Base-by-base conservation (phyloP, 2,888 invertebrate species). In the Scaptomyza caliginosa region DNA sequence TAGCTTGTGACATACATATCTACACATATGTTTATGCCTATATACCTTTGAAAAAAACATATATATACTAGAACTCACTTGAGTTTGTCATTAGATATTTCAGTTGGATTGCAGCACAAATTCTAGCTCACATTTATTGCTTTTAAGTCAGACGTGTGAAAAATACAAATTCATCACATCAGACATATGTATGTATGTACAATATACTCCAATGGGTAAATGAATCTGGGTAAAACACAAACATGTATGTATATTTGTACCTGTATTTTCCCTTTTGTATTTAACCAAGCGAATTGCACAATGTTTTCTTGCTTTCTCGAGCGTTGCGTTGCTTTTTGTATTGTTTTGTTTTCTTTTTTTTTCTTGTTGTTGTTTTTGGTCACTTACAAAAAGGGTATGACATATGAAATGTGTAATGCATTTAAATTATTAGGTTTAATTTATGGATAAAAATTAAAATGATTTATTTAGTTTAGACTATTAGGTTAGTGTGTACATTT, bases 291-390 rank as follows among this genome's bases (percentile, higher is more conserved):
- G 51, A 63, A 71, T 74, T 74, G 78, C 81, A 63, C 76, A 75
- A 71, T 67, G 63, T 57, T 62, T 55, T 57, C 45, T 58, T 68
- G 66, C 62, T 69, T 69, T 78, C 56, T 82, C 82, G 43, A 78
- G 67, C 85, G 85, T 81, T 74, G 50, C 84, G 58, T 39, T 42
- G 19, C 16, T 45, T 45, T 57, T 49, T 38, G 1, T n/a, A n/a
- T 11, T 32, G 34, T 52, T 36, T 39, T 45, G 23, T 48, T 36
- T n/a, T n/a, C n/a, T n/a, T n/a, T n/a, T n/a, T n/a, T n/a, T n/a
- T n/a, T n/a, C n/a, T n/a, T n/a, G n/a, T n/a, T n/a, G n/a, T n/a
- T n/a, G n/a, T n/a, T n/a, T n/a, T n/a, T n/a, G n/a, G n/a, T n/a
- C n/a, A n/a, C 42, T 62, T 10, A 36, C n/a, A 50, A 26, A 50